Evolutionary conservation across 2,113 vertebrate genomes (phyloP).

Genomic region (Chaetops frenatus): DNA sequence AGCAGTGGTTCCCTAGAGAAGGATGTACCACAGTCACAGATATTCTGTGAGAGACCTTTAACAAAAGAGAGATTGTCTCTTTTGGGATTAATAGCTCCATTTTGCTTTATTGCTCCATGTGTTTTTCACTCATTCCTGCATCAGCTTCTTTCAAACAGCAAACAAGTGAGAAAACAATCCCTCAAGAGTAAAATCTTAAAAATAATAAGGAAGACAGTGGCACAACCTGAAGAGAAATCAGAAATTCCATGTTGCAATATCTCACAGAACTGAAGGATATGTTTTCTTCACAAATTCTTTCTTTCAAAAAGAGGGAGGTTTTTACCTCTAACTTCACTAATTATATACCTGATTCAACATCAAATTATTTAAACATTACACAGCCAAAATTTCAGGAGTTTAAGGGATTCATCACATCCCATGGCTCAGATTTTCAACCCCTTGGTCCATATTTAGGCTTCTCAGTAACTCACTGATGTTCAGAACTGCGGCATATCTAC

Average conservation of each 20-base stretch:
- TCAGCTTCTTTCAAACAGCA: constrained; percentile 27
- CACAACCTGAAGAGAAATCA: neutral
- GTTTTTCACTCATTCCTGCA: constrained; percentile 17
- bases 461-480: neutral
- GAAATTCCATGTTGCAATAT: neutral
- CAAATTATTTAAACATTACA: neutral
- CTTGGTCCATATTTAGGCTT: neutral
- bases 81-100: constrained; percentile 22
- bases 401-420: neutral
- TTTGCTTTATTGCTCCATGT: constrained; percentile 31
- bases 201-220: neutral
- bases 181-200: neutral
- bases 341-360: neutral
- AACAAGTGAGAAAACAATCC: neutral
- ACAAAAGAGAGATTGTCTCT: constrained; percentile 29
- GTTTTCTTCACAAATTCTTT: neutral
- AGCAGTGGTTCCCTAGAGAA: neutral
- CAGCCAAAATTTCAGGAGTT: neutral
- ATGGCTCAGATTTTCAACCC: neutral
- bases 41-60: neutral
- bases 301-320: neutral
- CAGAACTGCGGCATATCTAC: neutral
- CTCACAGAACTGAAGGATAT: neutral
- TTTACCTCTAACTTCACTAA: neutral
- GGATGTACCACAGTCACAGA: neutral